Evolutionary conservation across 2,797 vertebrate species (phyloP).

Genomic region (Erpetoichthys calabaricus): DNA sequence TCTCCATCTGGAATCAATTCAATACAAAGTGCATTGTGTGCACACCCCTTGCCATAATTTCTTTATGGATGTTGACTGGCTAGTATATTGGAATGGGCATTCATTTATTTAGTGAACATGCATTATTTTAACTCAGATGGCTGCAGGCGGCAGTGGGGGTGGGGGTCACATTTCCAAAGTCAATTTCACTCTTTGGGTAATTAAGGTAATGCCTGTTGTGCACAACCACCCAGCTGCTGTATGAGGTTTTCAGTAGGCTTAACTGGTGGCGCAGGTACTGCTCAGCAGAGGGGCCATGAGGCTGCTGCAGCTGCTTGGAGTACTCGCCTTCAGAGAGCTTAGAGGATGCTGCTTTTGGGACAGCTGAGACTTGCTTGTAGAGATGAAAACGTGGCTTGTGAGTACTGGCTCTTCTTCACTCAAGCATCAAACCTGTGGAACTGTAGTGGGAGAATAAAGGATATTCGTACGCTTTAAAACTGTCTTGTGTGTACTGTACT

Average conservation of each 20-base stretch:
- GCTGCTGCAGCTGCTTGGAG: slow-evolving; percentile 20
- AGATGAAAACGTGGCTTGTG: slow-evolving; percentile 22
- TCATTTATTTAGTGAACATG: slow-evolving; percentile 20
- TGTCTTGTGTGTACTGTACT: not conserved
- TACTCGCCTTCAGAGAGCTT: slow-evolving; percentile 17
- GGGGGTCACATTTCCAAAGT: slow-evolving; percentile 16
- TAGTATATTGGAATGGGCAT: slow-evolving; percentile 18
- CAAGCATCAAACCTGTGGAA: too few relatives aligned
- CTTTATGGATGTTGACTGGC: slow-evolving; percentile 23
- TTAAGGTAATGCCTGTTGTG: slow-evolving; percentile 22
- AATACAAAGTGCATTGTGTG: slow-evolving; percentile 19
- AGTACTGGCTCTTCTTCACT: slow-evolving; percentile 17
- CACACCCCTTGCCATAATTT: slow-evolving; percentile 21
- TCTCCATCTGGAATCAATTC: slow-evolving; percentile 28
- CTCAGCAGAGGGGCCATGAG: slow-evolving; percentile 22
- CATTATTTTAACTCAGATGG: slow-evolving; percentile 14
- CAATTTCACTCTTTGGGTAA: slow-evolving; percentile 13
- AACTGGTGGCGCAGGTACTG: slow-evolving; percentile 13
- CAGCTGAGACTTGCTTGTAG: slow-evolving; percentile 19
- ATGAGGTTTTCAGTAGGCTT: slow-evolving; percentile 12
- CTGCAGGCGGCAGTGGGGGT: slow-evolving; percentile 6
- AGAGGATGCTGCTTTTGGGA: slow-evolving; percentile 40
- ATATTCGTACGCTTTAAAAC: too few relatives aligned
- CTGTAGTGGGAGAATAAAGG: too few relatives aligned
- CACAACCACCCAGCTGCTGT: slow-evolving; percentile 14